Evolutionary conservation across 2,797 vertebrate species (phyloP).

Genomic region (Poeciliopsis infans): DNA sequence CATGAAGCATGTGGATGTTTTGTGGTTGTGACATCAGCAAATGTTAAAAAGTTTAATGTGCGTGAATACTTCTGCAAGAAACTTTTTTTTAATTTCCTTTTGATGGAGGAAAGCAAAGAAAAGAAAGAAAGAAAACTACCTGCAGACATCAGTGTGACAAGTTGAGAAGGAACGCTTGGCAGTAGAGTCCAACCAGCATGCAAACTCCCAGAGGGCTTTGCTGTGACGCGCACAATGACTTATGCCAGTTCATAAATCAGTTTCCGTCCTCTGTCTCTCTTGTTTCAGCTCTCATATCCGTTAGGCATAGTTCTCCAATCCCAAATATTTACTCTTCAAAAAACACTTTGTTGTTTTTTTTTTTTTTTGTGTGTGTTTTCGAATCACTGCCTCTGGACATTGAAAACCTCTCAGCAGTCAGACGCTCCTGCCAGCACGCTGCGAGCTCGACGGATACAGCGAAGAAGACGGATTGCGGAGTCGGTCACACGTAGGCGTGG

Average conservation of each 20-base stretch:
- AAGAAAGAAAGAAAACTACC: conserved; percentile 34
- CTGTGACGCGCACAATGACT: conserved; percentile 41
- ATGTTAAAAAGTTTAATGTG: background rate
- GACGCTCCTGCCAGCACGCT: conserved; percentile 2
- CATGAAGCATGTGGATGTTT: background rate
- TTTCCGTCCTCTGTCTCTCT: conserved; percentile 7
- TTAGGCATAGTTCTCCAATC: conserved; percentile 15
- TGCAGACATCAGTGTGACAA: conserved; percentile 54
- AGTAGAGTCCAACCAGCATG: conserved; percentile 10
- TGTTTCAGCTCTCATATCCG: conserved; percentile 11
- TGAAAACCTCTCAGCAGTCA: conserved; percentile 20
- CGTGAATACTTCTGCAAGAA: background rate
- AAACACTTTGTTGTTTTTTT: conserved; percentile 1
- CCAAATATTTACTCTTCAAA: conserved; percentile 33
- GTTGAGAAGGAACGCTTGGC: conserved; percentile 49
- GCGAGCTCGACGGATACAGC: background rate
- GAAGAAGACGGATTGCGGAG: conserved; percentile 27
- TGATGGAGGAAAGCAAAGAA: background rate
- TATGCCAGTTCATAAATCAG: conserved; percentile 44
- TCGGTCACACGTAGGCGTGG: conserved; percentile 45
- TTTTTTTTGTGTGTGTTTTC: conserved; percentile 1
- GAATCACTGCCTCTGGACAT: conserved; percentile 23
- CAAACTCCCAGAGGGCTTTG: conserved; percentile 20
- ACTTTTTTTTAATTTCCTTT: background rate
- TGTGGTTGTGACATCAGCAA: background rate